phyloP scores from a whole-genome alignment of 2,888 invertebrate genomes.

The Gymnoscelis rufifasciata region DNA sequence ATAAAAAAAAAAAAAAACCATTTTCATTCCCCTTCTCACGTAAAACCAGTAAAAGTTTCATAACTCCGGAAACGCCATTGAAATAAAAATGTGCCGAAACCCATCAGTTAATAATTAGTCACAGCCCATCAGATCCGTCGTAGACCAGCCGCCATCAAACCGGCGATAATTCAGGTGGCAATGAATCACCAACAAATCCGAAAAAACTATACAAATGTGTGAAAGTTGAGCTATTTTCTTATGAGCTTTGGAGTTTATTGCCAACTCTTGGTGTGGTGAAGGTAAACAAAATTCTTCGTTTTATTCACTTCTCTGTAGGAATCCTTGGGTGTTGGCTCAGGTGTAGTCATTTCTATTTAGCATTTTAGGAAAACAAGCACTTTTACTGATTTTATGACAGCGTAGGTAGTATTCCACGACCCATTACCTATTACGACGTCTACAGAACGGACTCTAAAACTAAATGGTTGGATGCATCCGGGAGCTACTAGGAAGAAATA shows the following conservation, averaged over 20 bases:
- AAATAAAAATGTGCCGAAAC: constrained; percentile 30
- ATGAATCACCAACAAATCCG: constrained; percentile 49
- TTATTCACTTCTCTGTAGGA: too few species aligned
- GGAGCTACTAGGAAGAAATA: constrained; percentile 13
- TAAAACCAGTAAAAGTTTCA: constrained; percentile 15
- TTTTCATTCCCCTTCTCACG: constrained; percentile 9
- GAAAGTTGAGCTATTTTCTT: constrained; percentile 12
- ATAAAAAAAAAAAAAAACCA: neutral
- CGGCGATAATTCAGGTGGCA: constrained; percentile 60
- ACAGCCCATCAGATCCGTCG: constrained; percentile 51
- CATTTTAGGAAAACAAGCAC: neutral
- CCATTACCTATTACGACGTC: constrained; percentile 6
- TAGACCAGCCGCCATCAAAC: constrained; percentile 47
- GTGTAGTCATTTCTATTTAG: neutral
- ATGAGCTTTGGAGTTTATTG: neutral
- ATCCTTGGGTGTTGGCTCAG: too few species aligned
- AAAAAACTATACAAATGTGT: constrained; percentile 36
- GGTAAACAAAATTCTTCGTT: too few species aligned
- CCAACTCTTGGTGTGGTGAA: too few species aligned
- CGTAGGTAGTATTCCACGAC: constrained; percentile 1
- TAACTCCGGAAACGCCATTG: constrained; percentile 24
- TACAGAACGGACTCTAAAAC: constrained; percentile 8
- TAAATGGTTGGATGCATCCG: constrained; percentile 11
- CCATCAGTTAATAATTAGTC: constrained; percentile 51
- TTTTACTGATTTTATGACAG: neutral